Evolutionary conservation across 1,140 invertebrate species (phyloP).

Genomic region (Coptotermes formosanus): DNA sequence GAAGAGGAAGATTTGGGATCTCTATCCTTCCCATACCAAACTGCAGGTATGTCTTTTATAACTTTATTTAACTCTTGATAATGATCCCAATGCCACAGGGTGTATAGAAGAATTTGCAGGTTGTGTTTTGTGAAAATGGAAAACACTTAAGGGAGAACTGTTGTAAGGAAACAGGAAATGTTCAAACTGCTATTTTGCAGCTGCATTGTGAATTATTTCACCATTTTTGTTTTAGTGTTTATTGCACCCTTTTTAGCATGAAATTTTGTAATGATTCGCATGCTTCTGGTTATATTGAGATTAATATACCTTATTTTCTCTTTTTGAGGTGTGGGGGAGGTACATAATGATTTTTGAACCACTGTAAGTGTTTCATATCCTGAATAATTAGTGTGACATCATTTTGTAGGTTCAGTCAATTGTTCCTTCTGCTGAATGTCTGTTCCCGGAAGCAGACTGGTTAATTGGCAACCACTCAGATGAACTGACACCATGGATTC

Average conservation of each 20-base stretch:
- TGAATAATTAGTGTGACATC: too few species aligned
- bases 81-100: not conserved
- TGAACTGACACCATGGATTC: conserved; percentile 97
- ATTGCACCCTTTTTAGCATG: too few species aligned
- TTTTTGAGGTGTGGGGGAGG: too few species aligned
- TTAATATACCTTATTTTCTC: too few species aligned
- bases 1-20: conserved; percentile 86
- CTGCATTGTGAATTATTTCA: not conserved
- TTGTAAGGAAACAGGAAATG: not conserved
- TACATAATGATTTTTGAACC: not conserved
- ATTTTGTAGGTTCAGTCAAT: conserved; percentile 18
- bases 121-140: not conserved
- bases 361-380: not conserved
- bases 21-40: conserved; percentile 57
- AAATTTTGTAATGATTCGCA: too few species aligned
- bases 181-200: not conserved
- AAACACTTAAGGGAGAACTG: not conserved
- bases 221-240: not conserved
- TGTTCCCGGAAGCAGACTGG: conserved; percentile 86
- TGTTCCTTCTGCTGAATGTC: conserved; percentile 54
- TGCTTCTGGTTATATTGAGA: too few species aligned
- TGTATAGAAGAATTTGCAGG: not conserved
- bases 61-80: not conserved
- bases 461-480: conserved; percentile 98
- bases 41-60: conserved; percentile 43